phyloP scores from a whole-genome alignment of 2,113 vertebrate species.

The Amia ocellicauda region DNA sequence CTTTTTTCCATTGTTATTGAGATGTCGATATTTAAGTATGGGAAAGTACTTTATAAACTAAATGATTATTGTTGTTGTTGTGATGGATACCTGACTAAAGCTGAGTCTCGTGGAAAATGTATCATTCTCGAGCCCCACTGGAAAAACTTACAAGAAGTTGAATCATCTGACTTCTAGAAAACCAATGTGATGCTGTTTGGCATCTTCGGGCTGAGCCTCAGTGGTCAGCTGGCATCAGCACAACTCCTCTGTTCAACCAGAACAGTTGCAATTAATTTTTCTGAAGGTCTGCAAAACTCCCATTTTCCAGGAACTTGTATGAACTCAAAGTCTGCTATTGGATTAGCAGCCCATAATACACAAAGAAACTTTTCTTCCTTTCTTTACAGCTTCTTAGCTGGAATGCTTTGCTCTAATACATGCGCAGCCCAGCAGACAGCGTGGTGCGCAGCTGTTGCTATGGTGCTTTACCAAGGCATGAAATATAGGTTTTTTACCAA shows the following conservation, averaged over 20 bases:
- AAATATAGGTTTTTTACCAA: constrained; percentile 50
- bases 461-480: constrained; percentile 41
- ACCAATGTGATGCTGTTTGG: constrained; percentile 44
- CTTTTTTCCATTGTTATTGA: constrained; percentile 39
- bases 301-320: constrained; percentile 28
- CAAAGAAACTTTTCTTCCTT: constrained; percentile 58
- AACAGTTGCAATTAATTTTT: constrained; percentile 11
- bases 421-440: constrained; percentile 55
- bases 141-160: constrained; percentile 68
- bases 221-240: not conserved
- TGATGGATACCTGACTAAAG: too few species aligned
- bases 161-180: constrained; percentile 60
- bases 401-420: constrained; percentile 47
- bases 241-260: not conserved
- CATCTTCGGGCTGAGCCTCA: not conserved
- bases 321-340: constrained; percentile 33
- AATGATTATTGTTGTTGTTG: too few species aligned
- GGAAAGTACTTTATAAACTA: not conserved
- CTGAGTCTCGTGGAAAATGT: constrained; percentile 49
- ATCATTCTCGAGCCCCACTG: constrained; percentile 38
- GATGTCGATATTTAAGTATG: constrained; percentile 11
- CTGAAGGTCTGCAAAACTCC: constrained; percentile 8
- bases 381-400: constrained; percentile 59
- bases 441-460: constrained; percentile 44
- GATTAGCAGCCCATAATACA: constrained; percentile 29